Evolutionary conservation across 2,797 vertebrate genomes (phyloP), one percentile per base, ranked within the genome.

Genomic region (Chloroceryle inda): DNA sequence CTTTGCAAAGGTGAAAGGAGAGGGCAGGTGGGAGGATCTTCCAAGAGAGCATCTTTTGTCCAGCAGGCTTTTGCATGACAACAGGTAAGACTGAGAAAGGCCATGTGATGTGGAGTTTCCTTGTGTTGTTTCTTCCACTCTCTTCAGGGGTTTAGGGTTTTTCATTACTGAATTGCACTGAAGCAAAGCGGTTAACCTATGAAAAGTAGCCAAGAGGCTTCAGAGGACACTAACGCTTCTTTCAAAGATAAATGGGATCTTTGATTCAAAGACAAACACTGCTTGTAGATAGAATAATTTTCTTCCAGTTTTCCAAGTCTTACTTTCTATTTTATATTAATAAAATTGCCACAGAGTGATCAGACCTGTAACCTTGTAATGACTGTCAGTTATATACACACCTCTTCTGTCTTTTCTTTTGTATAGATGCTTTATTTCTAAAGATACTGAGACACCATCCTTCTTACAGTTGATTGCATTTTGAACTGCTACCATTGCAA

Each of bases 61-160:
- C 59, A 19, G 31, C 29, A 53, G 33, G 40, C 10, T 62, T 61
- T 68, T 44, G 21, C 9, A 3, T 5, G 10, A 76, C 55, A 21
- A 35, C 26, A 42, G 52, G 8, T 29, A 7, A 38, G 16, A 27
- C 20, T 59, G 20, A 63, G 59, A 31, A 38, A 35, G 13, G 15
- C 6, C 18, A 6, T 0, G 0, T 3, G 0, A 3, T 62, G 23
- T 0, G 21, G 35, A 66, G 31, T 27, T 31, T 59, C 24, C 22
- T 49, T 19, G 23, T 38, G 37, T 37, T 68, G 18, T 44, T 77
- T 38, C 22, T 40, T 77, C 19, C 11, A 7, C 9, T 78, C 42
- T 47, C 26, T 62, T 31, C 9, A 16, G 18, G 13, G 12, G 11
- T 74, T 31, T 10, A 16, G 18, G 13, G 12, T 13, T 74, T 79